A percentile compares a stretch with the other conserved stretches of the same genome.
phyloP scores from a whole-genome alignment of 2,797 vertebrate species.

The Serranus cabrilla region DNA sequence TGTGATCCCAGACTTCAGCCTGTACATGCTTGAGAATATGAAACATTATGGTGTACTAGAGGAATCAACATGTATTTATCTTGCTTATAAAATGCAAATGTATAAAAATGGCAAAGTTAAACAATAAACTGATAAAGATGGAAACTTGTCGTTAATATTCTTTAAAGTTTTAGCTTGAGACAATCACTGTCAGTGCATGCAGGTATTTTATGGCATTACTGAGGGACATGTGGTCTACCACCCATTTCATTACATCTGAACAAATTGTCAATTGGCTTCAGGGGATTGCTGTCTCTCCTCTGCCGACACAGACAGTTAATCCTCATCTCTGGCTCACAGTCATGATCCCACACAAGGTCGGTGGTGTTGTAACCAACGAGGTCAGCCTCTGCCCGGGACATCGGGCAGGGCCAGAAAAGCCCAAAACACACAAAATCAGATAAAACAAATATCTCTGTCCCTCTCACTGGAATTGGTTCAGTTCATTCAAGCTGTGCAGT shows the following conservation, averaged over 20 bases:
- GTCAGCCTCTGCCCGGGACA: slow-evolving; percentile 28
- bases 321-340: slow-evolving; percentile 65
- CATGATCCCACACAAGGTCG: slow-evolving; percentile 67
- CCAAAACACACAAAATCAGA: slow-evolving; percentile 50
- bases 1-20: slow-evolving; percentile 19
- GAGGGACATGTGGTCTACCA: slow-evolving; percentile 22
- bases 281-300: slow-evolving; percentile 50
- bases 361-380: slow-evolving; percentile 44
- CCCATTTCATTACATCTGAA: slow-evolving; percentile 61
- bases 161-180: slow-evolving; percentile 15
- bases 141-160: background rate
- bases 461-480: slow-evolving; percentile 19
- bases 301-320: slow-evolving; percentile 70
- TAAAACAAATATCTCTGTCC: slow-evolving; percentile 24
- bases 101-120: background rate
- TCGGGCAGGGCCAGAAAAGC: slow-evolving; percentile 25
- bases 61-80: slow-evolving; percentile 32
- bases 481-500: slow-evolving; percentile 16
- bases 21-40: slow-evolving; percentile 23
- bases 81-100: slow-evolving; percentile 1
- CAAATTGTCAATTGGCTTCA: slow-evolving; percentile 62
- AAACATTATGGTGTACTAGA: background rate
- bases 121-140: slow-evolving; percentile 17
- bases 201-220: slow-evolving; percentile 39
- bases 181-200: slow-evolving; percentile 20